Evolutionary conservation across 1,140 invertebrate species (phyloP).

Genomic region (Aphelenchoides besseyi): DNA sequence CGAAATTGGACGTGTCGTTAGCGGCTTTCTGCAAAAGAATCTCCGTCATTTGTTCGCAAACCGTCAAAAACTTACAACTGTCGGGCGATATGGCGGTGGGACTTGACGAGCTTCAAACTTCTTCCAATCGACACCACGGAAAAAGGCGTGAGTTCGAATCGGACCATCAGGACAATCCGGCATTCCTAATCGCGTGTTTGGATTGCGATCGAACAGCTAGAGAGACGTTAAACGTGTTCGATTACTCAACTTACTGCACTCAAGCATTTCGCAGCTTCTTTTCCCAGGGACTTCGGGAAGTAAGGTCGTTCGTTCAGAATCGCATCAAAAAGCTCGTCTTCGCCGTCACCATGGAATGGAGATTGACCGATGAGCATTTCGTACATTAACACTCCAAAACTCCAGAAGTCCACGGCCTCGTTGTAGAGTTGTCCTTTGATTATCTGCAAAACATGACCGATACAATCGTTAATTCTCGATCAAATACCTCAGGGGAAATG

Average conservation of each 20-base stretch:
- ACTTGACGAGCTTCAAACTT: slow-evolving; percentile 82
- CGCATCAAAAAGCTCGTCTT: slow-evolving; percentile 96
- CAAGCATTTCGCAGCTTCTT: slow-evolving; percentile 91
- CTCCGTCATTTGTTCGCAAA: slow-evolving; percentile 27
- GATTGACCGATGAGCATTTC: slow-evolving; percentile 73
- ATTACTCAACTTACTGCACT: slow-evolving; percentile 71
- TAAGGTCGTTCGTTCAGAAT: slow-evolving; percentile 96
- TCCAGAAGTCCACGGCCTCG: slow-evolving; percentile 92
- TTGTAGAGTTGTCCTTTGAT: slow-evolving; percentile 95
- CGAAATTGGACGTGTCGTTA: slow-evolving; percentile 96
- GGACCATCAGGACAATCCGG: slow-evolving; percentile 74
- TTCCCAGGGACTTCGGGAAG: slow-evolving; percentile 93
- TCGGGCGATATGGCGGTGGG: slow-evolving; percentile 93
- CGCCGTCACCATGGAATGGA: slow-evolving; percentile 94
- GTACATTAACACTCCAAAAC: slow-evolving; percentile 67
- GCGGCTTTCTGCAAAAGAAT: slow-evolving; percentile 80
- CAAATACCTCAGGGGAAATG: slow-evolving; percentile 78
- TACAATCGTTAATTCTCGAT: too few species aligned
- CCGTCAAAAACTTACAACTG: slow-evolving; percentile 77
- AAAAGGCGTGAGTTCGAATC: slow-evolving; percentile 88
- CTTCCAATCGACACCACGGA: slow-evolving; percentile 92
- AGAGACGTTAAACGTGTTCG: slow-evolving; percentile 38
- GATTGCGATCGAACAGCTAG: slow-evolving; percentile 97
- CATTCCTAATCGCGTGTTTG: slow-evolving; percentile 86
- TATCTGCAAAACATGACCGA: too few species aligned